Evolutionary conservation across 2,888 invertebrate genomes (phyloP), one percentile per base, ranked within the genome.

Genomic region (Drosophila greeni): DNA sequence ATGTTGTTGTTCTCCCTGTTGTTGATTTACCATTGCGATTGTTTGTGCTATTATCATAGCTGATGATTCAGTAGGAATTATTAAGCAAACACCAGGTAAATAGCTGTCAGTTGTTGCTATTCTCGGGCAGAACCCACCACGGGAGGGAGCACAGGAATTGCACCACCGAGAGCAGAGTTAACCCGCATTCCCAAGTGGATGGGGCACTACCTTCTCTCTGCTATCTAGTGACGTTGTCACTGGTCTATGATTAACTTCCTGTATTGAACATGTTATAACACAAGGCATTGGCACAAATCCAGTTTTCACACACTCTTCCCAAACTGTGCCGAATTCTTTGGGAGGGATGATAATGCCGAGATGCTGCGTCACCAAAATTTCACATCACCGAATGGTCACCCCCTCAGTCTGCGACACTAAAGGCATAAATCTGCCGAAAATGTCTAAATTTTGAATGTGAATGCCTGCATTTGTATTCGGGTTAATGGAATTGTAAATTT

Each of bases 11-110:
- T 45, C 20, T 23, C 26, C 14, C 16, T 54, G 36, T 12, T 53
- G 42, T 12, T 53, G 42, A 26, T 55, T 55, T 34, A 34, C 34
- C 34, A 29, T 36, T 36, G 36, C 37, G 29, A 20, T 36, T 29
- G 20, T 52, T 53, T 18, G 29, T 31, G 29, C 56, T 24, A 39
- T 45, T 29, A 47, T 18, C 55, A 23, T 12, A 31, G 12, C 37
- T 31, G 37, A n/a, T 55, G 37, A 56, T 39, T 57, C 31, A 56
- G 56, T 39, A 18, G 37, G 11, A 57, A 18, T 31, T 39, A 56
- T 39, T 39, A 39, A 37, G 12, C 56, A 31, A 57, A 39, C 37
- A 57, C 7, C 37, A 57, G 57, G 29, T 56, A 56, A 37, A 57
- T 29, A 39, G 11, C 37, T 31, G 23, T 16, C 37, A 56, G n/a